Evolutionary conservation across 1,140 invertebrate species (phyloP).

Genomic region (Drosophila parvula): DNA sequence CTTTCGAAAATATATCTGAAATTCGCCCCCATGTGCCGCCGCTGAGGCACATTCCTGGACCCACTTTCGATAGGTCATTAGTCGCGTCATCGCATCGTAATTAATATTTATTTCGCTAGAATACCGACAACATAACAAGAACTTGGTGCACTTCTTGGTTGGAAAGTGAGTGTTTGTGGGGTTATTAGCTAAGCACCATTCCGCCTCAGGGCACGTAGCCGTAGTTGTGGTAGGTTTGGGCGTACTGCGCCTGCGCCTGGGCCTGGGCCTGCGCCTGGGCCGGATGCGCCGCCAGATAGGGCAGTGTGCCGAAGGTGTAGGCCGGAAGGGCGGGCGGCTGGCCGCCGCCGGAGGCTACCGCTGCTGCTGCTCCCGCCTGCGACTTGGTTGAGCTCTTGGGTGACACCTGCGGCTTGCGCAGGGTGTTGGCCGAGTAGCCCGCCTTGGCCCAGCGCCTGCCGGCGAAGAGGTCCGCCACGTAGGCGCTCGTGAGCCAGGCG

Average conservation of each 20-base stretch:
- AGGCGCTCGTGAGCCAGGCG: slow-evolving; percentile 85
- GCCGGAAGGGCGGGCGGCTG: slow-evolving; percentile 63
- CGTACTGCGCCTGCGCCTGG: slow-evolving; percentile 67
- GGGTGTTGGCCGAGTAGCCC: slow-evolving; percentile 57
- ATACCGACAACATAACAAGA: slow-evolving; percentile 57
- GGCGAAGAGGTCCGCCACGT: slow-evolving; percentile 70
- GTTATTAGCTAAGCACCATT: slow-evolving; percentile 21
- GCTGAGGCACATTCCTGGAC: slow-evolving; percentile 42
- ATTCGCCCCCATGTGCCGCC: not conserved
- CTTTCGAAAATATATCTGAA: slow-evolving; percentile 26
- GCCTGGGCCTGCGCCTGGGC: slow-evolving; percentile 60
- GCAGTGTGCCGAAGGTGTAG: slow-evolving; percentile 77
- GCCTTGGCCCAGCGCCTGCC: slow-evolving; percentile 56
- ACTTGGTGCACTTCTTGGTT: slow-evolving; percentile 24
- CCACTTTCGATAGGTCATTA: slow-evolving; percentile 24
- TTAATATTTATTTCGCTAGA: slow-evolving; percentile 60
- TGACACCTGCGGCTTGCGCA: slow-evolving; percentile 62
- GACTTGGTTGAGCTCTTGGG: slow-evolving; percentile 67
- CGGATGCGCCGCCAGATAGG: slow-evolving; percentile 73
- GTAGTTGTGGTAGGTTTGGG: slow-evolving; percentile 79
- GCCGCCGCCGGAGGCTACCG: slow-evolving; percentile 9
- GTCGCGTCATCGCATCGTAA: slow-evolving; percentile 23
- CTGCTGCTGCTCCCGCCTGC: slow-evolving; percentile 25
- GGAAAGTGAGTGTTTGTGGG: slow-evolving; percentile 2
- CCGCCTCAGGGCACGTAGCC: slow-evolving; percentile 73